Evolutionary conservation across 2,888 invertebrate genomes (phyloP), one percentile per base, ranked within the genome.

Genomic region (Amblyjoppa proteus): DNA sequence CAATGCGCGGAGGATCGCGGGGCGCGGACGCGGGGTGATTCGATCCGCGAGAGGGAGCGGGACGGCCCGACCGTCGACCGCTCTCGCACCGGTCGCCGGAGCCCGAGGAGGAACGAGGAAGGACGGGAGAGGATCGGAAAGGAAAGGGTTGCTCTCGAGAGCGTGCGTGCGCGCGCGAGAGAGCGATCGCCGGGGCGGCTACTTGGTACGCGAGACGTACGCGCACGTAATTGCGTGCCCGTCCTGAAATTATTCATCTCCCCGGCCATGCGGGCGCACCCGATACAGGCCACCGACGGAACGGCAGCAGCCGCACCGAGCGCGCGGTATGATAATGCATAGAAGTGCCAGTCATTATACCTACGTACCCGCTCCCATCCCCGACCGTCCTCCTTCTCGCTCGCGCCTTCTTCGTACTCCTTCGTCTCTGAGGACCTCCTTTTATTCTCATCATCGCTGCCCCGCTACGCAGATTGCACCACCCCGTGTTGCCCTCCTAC

Each of bases 161-260:
- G 66, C 11, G 78, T 51, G 75, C 75, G 82, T 82, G 84, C 86
- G 83, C 80, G 79, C 82, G 88, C 81, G 81, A 81, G 87, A 83
- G 87, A 87, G 85, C 84, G 88, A 83, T 89, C 90, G 88, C 88
- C 88, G 89, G 90, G 89, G 88, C 89, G 91, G 93, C 93, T 93
- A 94, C 93, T 93, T 93, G 93, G 93, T 94, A 93, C 93, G 93
- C 93, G 92, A 93, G 92, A 92, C 93, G 92, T 93, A 93, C 92
- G 92, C 93, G 91, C 92, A 91, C 91, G 93, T 94, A 93, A 94
- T 94, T 94, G 93, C 93, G 93, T 93, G 92, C 91, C 92, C 91
- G 92, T 93, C 91, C 92, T 93, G 93, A 94, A 94, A 94, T 94
- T 94, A 94, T 94, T 94, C 94, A 94, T 94, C 93, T 93, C 91